Conservation (phyloP, 2,113 vertebrate species). For the Glaucidium brasilianum region DNA sequence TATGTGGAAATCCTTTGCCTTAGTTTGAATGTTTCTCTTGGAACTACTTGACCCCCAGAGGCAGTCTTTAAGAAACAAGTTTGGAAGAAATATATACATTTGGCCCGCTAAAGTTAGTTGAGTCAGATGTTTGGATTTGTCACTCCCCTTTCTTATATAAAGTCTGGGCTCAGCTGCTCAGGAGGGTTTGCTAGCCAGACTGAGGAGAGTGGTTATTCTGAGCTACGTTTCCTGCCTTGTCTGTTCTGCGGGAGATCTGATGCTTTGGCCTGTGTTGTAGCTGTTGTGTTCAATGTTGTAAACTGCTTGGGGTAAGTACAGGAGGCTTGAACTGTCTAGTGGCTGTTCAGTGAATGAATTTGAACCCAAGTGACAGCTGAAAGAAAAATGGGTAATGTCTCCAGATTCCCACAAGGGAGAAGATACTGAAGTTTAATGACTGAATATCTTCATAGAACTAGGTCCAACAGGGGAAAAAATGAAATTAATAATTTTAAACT, state of each 20-base stretch:
- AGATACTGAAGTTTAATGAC: background rate
- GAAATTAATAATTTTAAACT: background rate
- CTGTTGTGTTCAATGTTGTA: background rate
- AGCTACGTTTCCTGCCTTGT: background rate
- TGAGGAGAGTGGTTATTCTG: background rate
- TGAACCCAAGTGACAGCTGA: constrained; percentile 46
- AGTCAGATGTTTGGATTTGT: constrained; percentile 36
- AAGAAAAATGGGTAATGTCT: constrained; percentile 22
- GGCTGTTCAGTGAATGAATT: background rate
- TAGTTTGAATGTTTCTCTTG: constrained; percentile 25
- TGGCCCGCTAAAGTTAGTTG: background rate
- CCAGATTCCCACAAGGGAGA: background rate
- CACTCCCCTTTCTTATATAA: constrained; percentile 1
- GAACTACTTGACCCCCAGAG: background rate
- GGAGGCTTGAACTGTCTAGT: background rate
- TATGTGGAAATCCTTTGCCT: background rate
- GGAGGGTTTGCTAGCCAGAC: background rate
- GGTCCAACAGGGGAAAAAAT: background rate
- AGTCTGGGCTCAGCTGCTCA: background rate
- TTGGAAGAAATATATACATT: background rate
- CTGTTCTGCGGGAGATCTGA: background rate
- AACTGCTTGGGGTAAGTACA: background rate
- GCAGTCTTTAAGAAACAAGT: background rate
- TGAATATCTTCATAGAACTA: background rate
- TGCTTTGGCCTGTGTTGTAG: background rate